Evolutionary conservation across 2,888 invertebrate genomes (phyloP).

Genomic region (Eurois occulta): DNA sequence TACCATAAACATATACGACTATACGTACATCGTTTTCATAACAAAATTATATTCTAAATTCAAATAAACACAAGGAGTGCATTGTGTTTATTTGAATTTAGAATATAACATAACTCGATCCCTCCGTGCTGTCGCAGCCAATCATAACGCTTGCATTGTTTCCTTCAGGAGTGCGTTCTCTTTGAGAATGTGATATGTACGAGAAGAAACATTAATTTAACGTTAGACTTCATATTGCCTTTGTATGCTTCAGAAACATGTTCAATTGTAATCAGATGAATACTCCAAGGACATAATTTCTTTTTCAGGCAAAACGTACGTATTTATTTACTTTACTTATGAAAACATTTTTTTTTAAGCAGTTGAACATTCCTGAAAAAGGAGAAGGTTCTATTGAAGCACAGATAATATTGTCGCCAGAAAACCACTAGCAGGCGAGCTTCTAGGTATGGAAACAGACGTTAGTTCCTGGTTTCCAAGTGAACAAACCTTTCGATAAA

Average conservation of each 20-base stretch:
- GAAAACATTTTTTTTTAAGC: background rate
- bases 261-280: background rate
- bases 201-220: conserved; percentile 9
- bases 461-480: background rate
- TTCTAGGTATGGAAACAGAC: background rate
- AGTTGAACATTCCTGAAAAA: background rate
- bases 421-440: background rate
- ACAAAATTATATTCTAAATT: background rate
- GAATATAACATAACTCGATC: conserved; percentile 2
- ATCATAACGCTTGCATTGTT: conserved; percentile 32
- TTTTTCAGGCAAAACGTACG: background rate
- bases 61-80: conserved; percentile 14
- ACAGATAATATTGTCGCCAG: background rate
- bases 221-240: background rate
- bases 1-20: background rate
- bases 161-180: conserved; percentile 1
- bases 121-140: conserved; percentile 16
- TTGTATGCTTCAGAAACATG: conserved; percentile 8
- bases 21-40: background rate
- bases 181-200: conserved; percentile 4
- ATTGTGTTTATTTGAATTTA: too few species aligned
- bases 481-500: background rate
- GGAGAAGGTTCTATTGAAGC: background rate
- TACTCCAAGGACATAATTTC: background rate
- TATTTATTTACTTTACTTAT: background rate